Conservation (phyloP, 64 coral and sea anemone species). For the Stichodactyla helianthus region DNA sequence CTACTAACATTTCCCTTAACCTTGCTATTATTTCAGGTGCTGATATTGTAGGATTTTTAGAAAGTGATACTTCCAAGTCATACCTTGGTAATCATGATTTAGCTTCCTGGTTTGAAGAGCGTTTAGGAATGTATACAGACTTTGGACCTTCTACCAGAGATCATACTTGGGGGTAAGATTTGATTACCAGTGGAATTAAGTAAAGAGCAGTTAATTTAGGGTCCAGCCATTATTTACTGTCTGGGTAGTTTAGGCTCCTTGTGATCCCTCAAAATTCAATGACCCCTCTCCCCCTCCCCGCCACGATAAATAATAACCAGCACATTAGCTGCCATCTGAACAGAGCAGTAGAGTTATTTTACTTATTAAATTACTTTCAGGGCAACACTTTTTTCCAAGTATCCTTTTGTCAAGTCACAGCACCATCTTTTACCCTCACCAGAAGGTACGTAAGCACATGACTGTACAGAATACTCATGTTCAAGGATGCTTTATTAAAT, state of each 20-base stretch:
- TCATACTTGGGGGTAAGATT: constrained; percentile 91
- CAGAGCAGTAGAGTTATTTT: neutral
- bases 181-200: no score
- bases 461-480: neutral
- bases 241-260: neutral
- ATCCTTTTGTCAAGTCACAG: constrained; percentile 89
- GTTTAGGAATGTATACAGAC: constrained; percentile 78
- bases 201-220: no score
- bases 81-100: constrained; percentile 95
- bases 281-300: neutral
- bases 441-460: constrained; percentile 51
- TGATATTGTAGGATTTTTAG: constrained; percentile 89
- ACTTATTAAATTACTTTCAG: constrained; percentile 38
- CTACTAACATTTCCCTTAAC: no score
- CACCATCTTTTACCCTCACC: constrained; percentile 95
- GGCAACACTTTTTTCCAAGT: constrained; percentile 86
- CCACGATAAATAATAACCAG: no score
- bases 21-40: constrained; percentile 38
- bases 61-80: constrained; percentile 88
- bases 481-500: no score
- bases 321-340: no score
- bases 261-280: neutral
- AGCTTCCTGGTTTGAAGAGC: constrained; percentile 91
- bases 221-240: no score
- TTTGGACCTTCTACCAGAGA: constrained; percentile 96